Percentiles rank a stretch among this genome's conserved stretches.
Evolutionary conservation across 2,797 vertebrate genomes (phyloP).

Genomic region (Pitangus sulphuratus): DNA sequence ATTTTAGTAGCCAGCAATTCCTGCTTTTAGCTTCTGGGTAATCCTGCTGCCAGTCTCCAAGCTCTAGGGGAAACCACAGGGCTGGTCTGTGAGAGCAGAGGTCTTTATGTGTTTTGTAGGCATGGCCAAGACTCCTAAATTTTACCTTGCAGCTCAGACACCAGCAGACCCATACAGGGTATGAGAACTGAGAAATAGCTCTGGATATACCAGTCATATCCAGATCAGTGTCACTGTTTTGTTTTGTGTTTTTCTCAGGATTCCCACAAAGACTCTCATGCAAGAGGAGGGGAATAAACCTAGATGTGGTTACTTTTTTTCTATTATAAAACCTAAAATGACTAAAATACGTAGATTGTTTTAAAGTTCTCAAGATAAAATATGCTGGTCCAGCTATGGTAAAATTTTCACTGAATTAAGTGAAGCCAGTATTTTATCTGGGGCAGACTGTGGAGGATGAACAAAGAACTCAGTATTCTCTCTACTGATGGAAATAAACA

Average conservation of each 20-base stretch:
- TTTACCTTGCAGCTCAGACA: neutral
- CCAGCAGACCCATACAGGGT: neutral
- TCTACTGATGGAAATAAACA: neutral
- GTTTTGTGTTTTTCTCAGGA: neutral
- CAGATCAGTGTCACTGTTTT: neutral
- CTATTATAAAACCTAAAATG: neutral
- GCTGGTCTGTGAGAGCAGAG: neutral
- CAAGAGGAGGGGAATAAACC: neutral
- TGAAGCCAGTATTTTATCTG: neutral
- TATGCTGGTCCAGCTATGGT: neutral
- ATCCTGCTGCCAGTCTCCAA: neutral
- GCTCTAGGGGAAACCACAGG: neutral
- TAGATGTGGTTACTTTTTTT: neutral
- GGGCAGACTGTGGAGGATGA: neutral
- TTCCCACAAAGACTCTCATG: neutral
- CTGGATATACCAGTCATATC: neutral
- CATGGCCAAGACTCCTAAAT: neutral
- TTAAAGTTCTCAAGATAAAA: neutral
- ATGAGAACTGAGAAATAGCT: neutral
- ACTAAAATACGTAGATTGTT: neutral
- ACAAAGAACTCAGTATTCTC: neutral
- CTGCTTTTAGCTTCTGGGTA: neutral
- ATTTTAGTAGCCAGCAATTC: neutral
- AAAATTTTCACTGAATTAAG: neutral
- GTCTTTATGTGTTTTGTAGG: neutral